These are phyloP conservation scores for Rhinoderma darwinii DNA, from an alignment of 2,113 vertebrate species.

Conservation along the genomic window DNA sequence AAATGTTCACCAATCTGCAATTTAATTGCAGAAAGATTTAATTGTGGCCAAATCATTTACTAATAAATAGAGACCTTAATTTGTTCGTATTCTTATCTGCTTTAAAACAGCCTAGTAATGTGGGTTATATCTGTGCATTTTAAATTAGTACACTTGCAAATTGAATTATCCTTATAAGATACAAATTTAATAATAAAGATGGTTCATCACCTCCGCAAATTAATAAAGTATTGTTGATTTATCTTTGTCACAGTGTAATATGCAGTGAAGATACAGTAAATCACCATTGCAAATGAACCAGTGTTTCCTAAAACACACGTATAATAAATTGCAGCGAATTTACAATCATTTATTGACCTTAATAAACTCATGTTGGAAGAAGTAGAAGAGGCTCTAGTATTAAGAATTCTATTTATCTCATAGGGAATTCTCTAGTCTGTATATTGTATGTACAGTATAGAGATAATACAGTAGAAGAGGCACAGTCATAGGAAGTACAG, in stretches of 20 bases:
- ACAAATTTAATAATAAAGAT: slow-evolving; percentile 51
- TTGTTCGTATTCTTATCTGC: slow-evolving; percentile 32
- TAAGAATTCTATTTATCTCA: not conserved
- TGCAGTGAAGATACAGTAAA: slow-evolving; percentile 42
- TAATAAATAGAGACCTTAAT: slow-evolving; percentile 46
- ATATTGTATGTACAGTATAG: too few relatives aligned
- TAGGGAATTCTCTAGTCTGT: too few relatives aligned
- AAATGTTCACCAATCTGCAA: slow-evolving; percentile 9
- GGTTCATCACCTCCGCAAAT: slow-evolving; percentile 50
- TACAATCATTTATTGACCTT: slow-evolving; percentile 41
- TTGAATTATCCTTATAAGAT: slow-evolving; percentile 51
- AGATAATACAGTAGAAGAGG: too few relatives aligned
- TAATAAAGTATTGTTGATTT: slow-evolving; percentile 52
- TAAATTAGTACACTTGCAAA: slow-evolving; percentile 52
- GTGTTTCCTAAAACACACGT: slow-evolving; percentile 43
- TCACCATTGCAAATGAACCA: slow-evolving; percentile 45
- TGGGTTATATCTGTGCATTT: slow-evolving; percentile 42
- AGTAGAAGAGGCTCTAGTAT: not conserved
- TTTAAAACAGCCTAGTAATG: slow-evolving; percentile 41
- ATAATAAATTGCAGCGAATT: slow-evolving; percentile 40
- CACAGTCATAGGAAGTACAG: too few relatives aligned
- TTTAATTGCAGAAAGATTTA: slow-evolving; percentile 32
- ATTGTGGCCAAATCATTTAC: slow-evolving; percentile 34
- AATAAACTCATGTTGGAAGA: slow-evolving; percentile 25
- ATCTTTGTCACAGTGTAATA: slow-evolving; percentile 49